Base-by-base conservation (phyloP, 2,797 vertebrate species). In the Danio jaintianensis region DNA sequence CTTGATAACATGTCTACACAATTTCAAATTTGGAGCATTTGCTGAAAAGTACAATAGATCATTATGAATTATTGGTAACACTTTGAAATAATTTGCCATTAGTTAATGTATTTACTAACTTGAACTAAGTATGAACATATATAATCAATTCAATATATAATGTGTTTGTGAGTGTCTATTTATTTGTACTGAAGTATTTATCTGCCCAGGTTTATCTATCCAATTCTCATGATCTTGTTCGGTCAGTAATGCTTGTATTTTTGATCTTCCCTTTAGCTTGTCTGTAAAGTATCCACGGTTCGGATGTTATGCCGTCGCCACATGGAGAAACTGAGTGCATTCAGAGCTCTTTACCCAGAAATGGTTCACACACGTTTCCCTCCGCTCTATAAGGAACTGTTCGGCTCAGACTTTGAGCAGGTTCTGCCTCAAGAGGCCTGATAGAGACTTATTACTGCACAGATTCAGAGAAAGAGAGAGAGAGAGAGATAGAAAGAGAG, bases 381-480 rank as follows among this genome's bases (percentile, higher is more conserved):
- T 90, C 96, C 96, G 4, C 94, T 98, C 76, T 98, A 98, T 88
- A 98, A 96, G 92, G 97, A 98, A 91, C 92, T 98, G 86, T 98
- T 98, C 82, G 96, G 95, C 81, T 96, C 95, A 66, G 96, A 97
- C 92, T 95, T 96, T 71, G 96, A 98, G 90, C 94, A 96, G 92
- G 91, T 92, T 61, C 93, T 95, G 92, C 95, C 95, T 85, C 91
- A 93, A 62, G 94, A 95, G 85, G 93, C 94, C 91, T 96, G 95
- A 94, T 88, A 88, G 85, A 91, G 83, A 75, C 68, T 72, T 87
- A 78, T 91, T 73, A 64, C 87, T 89, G 87, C 89, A 91, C 90
- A 86, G 16, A 56, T 64, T 58, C 58, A 56, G 55, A 67, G 20
- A 72, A 6, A 29, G 10, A 29, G 67, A 74, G 45, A 61, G 48